Evolutionary conservation across 23 tunicate genomes (phyloP).

Genomic region (Ascidia mentula): DNA sequence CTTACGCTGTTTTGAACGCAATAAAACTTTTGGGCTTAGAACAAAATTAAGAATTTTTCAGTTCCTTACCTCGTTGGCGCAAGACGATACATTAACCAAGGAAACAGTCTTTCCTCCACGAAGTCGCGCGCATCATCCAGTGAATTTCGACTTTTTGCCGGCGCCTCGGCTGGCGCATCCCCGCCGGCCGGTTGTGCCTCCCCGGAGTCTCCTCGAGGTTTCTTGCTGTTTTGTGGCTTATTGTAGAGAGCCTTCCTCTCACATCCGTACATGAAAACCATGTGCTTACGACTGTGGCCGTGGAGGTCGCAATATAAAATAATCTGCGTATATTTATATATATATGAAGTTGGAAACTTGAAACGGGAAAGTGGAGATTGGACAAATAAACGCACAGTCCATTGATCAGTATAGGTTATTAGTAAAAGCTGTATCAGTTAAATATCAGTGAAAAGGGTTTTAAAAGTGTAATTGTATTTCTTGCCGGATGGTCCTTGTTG

Average conservation of each 20-base stretch:
- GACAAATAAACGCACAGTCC: no score
- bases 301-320: constrained; percentile 87
- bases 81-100: constrained; percentile 82
- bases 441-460: no score
- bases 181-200: background rate
- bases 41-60: background rate
- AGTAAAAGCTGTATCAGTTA: no score
- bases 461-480: no score
- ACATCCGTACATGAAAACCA: constrained; percentile 97
- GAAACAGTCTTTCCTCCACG: constrained; percentile 86
- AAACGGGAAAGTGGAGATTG: no score
- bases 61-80: constrained; percentile 61
- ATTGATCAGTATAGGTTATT: no score
- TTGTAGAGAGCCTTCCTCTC: constrained; percentile 58
- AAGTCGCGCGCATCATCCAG: constrained; percentile 64
- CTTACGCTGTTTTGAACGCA: no score
- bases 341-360: no score
- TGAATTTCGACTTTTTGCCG: constrained; percentile 13
- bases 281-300: constrained; percentile 91
- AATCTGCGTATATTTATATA: constrained; percentile 58
- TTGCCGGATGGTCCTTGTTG: constrained; percentile 84
- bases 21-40: no score
- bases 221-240: constrained; percentile 5
- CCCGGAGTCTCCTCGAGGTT: background rate
- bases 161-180: background rate